Evolutionary conservation across 2,113 vertebrate genomes (phyloP).

Genomic region (Anas platyrhynchos): DNA sequence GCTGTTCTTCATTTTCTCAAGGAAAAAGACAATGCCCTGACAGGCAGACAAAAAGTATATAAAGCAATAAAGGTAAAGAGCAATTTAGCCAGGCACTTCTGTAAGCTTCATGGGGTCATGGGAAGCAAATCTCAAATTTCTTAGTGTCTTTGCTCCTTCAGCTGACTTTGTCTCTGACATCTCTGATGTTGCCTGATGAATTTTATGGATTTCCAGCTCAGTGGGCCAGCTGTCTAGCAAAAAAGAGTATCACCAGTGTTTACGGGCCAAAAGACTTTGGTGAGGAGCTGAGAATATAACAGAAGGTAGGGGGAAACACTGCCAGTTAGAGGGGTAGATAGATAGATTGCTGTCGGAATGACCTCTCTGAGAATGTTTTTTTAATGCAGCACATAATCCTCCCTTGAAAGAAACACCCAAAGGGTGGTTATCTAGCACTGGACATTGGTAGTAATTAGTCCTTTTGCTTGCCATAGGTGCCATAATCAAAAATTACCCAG

Average conservation of each 20-base stretch:
- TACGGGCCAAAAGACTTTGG: background rate
- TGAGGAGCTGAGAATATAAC: background rate
- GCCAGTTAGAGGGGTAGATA: background rate
- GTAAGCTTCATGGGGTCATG: background rate
- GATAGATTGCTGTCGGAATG: background rate
- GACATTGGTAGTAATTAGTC: conserved; percentile 1
- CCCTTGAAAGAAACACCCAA: background rate
- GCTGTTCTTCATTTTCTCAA: background rate
- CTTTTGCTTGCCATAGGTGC: background rate
- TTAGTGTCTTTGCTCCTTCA: background rate
- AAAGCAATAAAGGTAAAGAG: conserved; percentile 9
- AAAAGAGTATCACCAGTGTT: background rate
- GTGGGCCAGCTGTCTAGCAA: background rate
- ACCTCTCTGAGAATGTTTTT: background rate
- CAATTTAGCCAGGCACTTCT: background rate
- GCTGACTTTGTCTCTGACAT: background rate
- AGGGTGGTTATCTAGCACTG: background rate
- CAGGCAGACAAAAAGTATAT: background rate
- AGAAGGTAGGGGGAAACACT: background rate
- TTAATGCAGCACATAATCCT: background rate
- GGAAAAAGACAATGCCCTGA: background rate
- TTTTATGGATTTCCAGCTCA: background rate
- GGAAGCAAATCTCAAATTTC: background rate
- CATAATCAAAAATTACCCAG: background rate
- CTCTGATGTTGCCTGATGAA: background rate